A percentile compares a stretch with the other conserved stretches of the same genome.
phyloP scores from a whole-genome alignment of 2,797 vertebrate species.

The Sebastes miniatus region DNA sequence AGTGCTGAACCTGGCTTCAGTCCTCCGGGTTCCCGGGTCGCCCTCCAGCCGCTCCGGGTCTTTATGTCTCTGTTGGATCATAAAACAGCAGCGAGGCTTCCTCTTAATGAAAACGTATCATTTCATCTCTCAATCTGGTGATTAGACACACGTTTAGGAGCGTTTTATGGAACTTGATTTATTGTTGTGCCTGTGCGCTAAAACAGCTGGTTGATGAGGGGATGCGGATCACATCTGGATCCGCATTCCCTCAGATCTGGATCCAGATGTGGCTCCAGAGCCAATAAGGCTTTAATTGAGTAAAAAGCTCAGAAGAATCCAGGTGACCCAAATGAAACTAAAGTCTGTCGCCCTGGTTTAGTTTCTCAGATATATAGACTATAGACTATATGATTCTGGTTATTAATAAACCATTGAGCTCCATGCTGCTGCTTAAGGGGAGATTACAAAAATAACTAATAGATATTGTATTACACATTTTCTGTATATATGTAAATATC shows the following conservation, averaged over 20 bases:
- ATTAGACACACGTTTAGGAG: constrained; percentile 67
- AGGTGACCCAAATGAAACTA: constrained; percentile 56
- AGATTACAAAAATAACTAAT: too few species aligned
- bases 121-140: constrained; percentile 72
- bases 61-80: too few species aligned
- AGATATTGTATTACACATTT: too few species aligned
- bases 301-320: constrained; percentile 34
- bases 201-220: constrained; percentile 42
- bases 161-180: constrained; percentile 72
- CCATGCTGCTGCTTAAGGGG: too few species aligned
- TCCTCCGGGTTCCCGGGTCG: too few species aligned
- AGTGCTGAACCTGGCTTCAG: constrained; percentile 52
- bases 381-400: background rate
- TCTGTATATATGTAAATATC: too few species aligned
- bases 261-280: constrained; percentile 26
- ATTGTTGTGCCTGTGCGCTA: constrained; percentile 31
- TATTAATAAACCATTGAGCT: background rate
- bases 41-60: too few species aligned
- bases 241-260: too few species aligned
- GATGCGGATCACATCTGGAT: constrained; percentile 17
- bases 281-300: constrained; percentile 34
- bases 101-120: constrained; percentile 61
- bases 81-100: background rate
- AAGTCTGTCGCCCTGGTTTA: constrained; percentile 13
- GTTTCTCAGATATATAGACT: background rate